phyloP scores from a whole-genome alignment of 2,888 invertebrate species.

The Lomographa bimaculata region DNA sequence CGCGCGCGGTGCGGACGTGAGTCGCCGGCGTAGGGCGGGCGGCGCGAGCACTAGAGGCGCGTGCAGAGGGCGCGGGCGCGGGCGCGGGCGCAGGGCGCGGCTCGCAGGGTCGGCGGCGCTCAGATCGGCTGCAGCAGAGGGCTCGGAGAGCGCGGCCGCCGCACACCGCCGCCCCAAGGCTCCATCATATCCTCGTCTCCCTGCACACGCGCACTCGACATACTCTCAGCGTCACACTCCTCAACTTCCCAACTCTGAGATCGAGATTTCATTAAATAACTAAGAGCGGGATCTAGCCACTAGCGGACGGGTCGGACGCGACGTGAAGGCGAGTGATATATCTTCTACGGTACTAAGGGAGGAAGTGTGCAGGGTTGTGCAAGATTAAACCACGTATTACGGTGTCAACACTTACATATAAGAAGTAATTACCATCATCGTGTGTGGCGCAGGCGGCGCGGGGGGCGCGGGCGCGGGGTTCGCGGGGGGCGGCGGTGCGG shows the following conservation, averaged over 20 bases:
- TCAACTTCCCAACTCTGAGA: conserved; percentile 82
- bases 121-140: conserved; percentile 74
- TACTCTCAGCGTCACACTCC: conserved; percentile 82
- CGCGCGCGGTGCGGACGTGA: conserved; percentile 53
- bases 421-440: conserved; percentile 84
- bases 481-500: conserved; percentile 81
- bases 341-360: conserved; percentile 46
- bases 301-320: conserved; percentile 43
- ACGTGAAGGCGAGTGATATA: conserved; percentile 31
- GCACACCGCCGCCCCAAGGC: conserved; percentile 76
- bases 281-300: conserved; percentile 41
- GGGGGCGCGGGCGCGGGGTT: conserved; percentile 67
- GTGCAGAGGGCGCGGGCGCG: conserved; percentile 27
- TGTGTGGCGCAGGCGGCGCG: conserved; percentile 74
- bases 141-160: conserved; percentile 72
- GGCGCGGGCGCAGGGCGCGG: conserved; percentile 16
- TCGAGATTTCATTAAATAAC: conserved; percentile 72
- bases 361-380: conserved; percentile 73
- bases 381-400: conserved; percentile 79
- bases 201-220: conserved; percentile 83
- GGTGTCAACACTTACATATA: conserved; percentile 84
- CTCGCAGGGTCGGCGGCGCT: conserved; percentile 37
- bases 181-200: conserved; percentile 86
- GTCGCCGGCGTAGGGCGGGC: conserved; percentile 21
- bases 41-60: conserved; percentile 20